These are phyloP conservation scores for Stenoptilia bipunctidactyla DNA, from an alignment of 2,888 invertebrate genomes.

Conservation along the genomic window DNA sequence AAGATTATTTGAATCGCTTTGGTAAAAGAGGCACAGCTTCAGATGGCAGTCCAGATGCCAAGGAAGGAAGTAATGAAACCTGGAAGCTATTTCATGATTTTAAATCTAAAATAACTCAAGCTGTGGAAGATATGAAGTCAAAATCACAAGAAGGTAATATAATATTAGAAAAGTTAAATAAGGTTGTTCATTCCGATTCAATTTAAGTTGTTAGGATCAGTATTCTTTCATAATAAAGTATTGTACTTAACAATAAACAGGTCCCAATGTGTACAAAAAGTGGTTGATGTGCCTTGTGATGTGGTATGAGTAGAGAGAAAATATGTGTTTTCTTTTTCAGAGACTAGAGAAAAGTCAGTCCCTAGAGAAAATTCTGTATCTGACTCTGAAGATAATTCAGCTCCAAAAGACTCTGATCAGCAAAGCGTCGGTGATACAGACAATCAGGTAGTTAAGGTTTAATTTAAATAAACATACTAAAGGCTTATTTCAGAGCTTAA, in stretches of 20 bases:
- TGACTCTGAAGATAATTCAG: conserved; percentile 72
- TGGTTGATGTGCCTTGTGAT: too few species aligned
- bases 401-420: conserved; percentile 51
- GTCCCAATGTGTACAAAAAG: conserved; percentile 1
- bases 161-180: too few species aligned
- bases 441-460: conserved; percentile 66
- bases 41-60: conserved; percentile 59
- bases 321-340: too few species aligned
- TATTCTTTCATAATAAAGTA: conserved; percentile 1
- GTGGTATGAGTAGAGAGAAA: neutral
- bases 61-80: conserved; percentile 68
- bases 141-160: conserved; percentile 74
- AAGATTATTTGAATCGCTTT: conserved; percentile 69
- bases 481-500: too few species aligned
- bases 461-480: too few species aligned
- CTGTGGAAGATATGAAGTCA: conserved; percentile 82
- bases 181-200: too few species aligned
- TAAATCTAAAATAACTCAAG: conserved; percentile 81
- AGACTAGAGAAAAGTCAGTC: conserved; percentile 54
- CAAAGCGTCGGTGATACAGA: conserved; percentile 65
- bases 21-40: conserved; percentile 73
- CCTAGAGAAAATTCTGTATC: conserved; percentile 76
- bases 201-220: too few species aligned
- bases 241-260: neutral
- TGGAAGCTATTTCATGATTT: conserved; percentile 82